These are phyloP conservation scores for Nomada flava DNA, from an alignment of 2,888 invertebrate genomes.

Conservation along the genomic window DNA sequence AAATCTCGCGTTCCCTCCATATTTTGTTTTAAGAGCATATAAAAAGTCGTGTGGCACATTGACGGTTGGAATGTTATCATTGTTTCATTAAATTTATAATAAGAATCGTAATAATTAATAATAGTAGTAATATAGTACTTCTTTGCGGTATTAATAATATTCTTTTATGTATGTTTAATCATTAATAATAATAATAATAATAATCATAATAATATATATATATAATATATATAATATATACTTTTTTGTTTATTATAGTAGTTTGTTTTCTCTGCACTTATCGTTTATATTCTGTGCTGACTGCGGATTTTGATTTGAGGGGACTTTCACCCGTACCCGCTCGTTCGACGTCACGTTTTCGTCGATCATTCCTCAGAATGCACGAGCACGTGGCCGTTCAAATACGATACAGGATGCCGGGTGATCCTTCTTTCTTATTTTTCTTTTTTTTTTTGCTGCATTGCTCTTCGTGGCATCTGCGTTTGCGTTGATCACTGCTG, in stretches of 20 bases:
- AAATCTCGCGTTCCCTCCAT: constrained; percentile 60
- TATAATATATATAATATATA: constrained; percentile 69
- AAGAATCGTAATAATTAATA: constrained; percentile 76
- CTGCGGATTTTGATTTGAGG: constrained; percentile 84
- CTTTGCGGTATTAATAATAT: constrained; percentile 76
- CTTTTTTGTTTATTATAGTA: constrained; percentile 79
- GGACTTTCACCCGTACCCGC: constrained; percentile 74
- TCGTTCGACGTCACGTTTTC: constrained; percentile 15
- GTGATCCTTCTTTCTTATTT: constrained; percentile 52
- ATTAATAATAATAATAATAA: constrained; percentile 71
- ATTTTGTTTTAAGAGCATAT: constrained; percentile 72
- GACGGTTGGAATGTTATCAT: constrained; percentile 87
- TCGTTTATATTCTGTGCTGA: constrained; percentile 81
- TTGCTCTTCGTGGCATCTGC: constrained; percentile 70
- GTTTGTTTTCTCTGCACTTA: constrained; percentile 82
- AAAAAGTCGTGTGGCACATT: constrained; percentile 88
- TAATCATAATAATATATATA: constrained; percentile 74
- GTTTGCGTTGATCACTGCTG: constrained; percentile 68
- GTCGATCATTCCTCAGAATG: neutral
- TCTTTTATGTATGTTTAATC: constrained; percentile 75
- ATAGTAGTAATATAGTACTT: constrained; percentile 82
- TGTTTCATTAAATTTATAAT: constrained; percentile 81
- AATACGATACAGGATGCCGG: constrained; percentile 42
- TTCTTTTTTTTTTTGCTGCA: constrained; percentile 51
- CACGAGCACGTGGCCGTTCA: constrained; percentile 21